Evolutionary conservation across 1,140 invertebrate species (phyloP).

Genomic region (Nixonia krombeini): DNA sequence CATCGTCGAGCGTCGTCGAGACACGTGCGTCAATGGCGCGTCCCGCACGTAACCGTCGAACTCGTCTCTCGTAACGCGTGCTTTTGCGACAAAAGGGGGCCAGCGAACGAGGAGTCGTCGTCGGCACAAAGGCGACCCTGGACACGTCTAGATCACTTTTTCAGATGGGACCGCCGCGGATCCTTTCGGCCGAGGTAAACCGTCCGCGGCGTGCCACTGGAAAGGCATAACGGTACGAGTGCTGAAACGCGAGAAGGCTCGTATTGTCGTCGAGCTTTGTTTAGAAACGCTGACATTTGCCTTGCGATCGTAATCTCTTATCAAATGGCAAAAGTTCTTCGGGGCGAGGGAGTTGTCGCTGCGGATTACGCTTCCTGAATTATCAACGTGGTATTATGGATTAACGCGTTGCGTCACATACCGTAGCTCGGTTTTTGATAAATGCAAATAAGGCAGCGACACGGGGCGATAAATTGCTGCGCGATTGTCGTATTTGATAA

Average conservation of each 20-base stretch:
- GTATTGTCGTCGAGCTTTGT: constrained; percentile 30
- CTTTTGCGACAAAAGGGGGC: background rate
- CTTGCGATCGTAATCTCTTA: constrained; percentile 19
- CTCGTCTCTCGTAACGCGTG: too few species aligned
- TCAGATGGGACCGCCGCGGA: too few species aligned
- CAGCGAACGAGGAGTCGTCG: background rate
- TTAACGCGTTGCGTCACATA: constrained; percentile 17
- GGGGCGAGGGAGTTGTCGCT: too few species aligned
- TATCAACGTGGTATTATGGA: constrained; percentile 38
- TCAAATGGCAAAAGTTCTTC: constrained; percentile 22
- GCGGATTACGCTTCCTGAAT: constrained; percentile 9
- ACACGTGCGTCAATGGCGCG: background rate
- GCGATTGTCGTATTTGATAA: too few species aligned
- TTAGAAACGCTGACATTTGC: constrained; percentile 22
- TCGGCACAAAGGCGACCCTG: background rate
- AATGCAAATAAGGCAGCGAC: too few species aligned
- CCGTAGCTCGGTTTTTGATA: too few species aligned
- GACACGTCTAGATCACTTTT: background rate
- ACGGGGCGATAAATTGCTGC: too few species aligned
- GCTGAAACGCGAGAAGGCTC: constrained; percentile 34
- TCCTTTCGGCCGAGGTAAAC: too few species aligned
- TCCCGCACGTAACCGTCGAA: background rate
- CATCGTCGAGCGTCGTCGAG: background rate
- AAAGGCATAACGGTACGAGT: too few species aligned
- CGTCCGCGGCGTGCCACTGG: too few species aligned